phyloP scores from a whole-genome alignment of 2,888 invertebrate genomes.

The Drosophila nr. medialis region DNA sequence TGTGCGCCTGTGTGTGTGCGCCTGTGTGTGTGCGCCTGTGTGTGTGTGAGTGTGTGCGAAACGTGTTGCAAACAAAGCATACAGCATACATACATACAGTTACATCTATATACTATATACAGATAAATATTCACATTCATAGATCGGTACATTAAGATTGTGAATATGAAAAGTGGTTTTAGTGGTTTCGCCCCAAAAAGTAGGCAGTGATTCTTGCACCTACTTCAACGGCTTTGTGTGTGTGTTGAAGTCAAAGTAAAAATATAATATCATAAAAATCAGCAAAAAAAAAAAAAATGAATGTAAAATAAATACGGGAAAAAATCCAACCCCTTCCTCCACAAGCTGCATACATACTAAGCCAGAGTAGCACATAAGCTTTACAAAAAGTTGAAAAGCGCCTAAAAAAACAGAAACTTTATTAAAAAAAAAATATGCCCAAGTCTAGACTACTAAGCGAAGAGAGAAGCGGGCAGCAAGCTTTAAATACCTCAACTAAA shows the following conservation, averaged over 20 bases:
- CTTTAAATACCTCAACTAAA: not conserved
- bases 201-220: constrained; percentile 38
- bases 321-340: not conserved
- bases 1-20: not conserved
- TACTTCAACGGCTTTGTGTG: constrained; percentile 6
- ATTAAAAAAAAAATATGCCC: not conserved
- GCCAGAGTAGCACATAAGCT: constrained; percentile 10
- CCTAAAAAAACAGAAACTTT: too few relatives aligned
- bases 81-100: constrained; percentile 39
- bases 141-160: constrained; percentile 38
- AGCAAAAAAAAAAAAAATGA: constrained; percentile 20
- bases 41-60: constrained; percentile 33
- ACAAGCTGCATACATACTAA: not conserved
- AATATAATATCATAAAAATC: constrained; percentile 26
- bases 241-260: constrained; percentile 28
- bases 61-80: constrained; percentile 49
- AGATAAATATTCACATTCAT: constrained; percentile 19
- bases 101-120: constrained; percentile 22
- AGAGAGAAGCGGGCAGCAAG: constrained; percentile 5
- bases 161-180: constrained; percentile 10
- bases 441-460: not conserved
- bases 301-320: constrained; percentile 3
- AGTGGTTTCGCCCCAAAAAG: constrained; percentile 36
- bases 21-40: constrained; percentile 37
- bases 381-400: constrained; percentile 47